These are phyloP conservation scores for Metopolophium dirhodum DNA, from an alignment of 1,140 invertebrate species.

Conservation along the genomic window DNA sequence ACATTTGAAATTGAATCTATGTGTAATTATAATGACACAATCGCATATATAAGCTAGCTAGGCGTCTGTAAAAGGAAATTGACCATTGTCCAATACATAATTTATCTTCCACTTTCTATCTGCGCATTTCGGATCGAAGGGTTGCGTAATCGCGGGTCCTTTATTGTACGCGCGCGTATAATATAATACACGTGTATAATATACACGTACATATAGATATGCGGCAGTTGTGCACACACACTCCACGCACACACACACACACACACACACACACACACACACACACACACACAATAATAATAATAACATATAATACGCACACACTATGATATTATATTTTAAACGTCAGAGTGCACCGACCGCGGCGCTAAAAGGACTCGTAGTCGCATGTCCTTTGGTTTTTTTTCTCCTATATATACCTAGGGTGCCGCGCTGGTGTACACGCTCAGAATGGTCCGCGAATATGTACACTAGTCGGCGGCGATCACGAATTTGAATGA, in stretches of 20 bases:
- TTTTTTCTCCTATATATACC: background rate
- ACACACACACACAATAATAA: background rate
- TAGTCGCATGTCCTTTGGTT: background rate
- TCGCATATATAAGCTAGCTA: background rate
- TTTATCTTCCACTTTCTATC: constrained; percentile 54
- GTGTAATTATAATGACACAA: constrained; percentile 30
- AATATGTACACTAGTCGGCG: constrained; percentile 22
- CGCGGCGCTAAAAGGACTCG: background rate
- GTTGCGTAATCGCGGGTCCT: constrained; percentile 22
- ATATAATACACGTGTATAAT: background rate
- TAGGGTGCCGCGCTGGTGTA: background rate
- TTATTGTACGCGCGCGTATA: background rate
- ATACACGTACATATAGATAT: background rate
- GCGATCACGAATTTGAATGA: constrained; percentile 46
- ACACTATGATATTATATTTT: background rate
- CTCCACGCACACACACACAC: background rate
- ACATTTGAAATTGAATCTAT: constrained; percentile 28
- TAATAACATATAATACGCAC: background rate
- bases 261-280: background rate
- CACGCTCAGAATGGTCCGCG: background rate
- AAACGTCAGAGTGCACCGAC: background rate
- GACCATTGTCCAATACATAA: constrained; percentile 50
- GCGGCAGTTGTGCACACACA: background rate
- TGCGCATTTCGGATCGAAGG: constrained; percentile 30
- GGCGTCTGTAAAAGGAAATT: constrained; percentile 46